Evolutionary conservation across 2,113 vertebrate species (phyloP), one percentile per base, ranked within the genome.

Genomic region (Callipepla squamata): DNA sequence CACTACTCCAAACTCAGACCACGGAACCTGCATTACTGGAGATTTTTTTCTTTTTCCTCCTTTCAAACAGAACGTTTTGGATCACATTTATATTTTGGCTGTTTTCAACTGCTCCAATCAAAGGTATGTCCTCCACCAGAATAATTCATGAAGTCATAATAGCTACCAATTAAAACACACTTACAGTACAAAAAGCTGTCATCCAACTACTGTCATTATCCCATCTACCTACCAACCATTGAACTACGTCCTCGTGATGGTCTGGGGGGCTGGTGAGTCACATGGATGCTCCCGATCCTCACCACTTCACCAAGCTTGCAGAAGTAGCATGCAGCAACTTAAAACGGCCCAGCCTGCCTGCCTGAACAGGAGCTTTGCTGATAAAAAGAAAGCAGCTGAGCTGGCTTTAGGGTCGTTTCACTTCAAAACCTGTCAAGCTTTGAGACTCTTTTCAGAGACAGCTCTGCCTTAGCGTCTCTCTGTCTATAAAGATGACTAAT

Each of bases 171-270:
- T 73, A 79, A 95, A 92, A 32, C 63, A 82, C 5, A 61, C 38
- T 80, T 84, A 19, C 48, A 66, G 82, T 22, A 22, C 59, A 89
- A 89, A 89, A 88, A 69, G 55, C 86, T 87, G 28, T 36, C 70
- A 92, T 47, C 67, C 66, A 91, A 82, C 36, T n/a, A 48, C 15
- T 85, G 50, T 69, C 63, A 89, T 87, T 82, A 92, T 76, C 34
- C 51, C 65, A 84, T 48, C 74, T 62, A 77, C 59, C 80, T 65
- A 76, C 55, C 55, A 16, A 77, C 1, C 11, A 51, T 51, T 25
- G 62, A 82, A 74, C 79, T 42, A 12, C 4, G 45, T n/a, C 80
- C 89, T 17, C 77, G 26, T n/a, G 23, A 85, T 91, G 92, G 82
- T 91, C 70, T 87, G 70, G 79, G 89, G 47, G 67, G 45, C 68